Evolutionary conservation across 2,888 invertebrate genomes (phyloP).

Genomic region (Mycalesis mineus): DNA sequence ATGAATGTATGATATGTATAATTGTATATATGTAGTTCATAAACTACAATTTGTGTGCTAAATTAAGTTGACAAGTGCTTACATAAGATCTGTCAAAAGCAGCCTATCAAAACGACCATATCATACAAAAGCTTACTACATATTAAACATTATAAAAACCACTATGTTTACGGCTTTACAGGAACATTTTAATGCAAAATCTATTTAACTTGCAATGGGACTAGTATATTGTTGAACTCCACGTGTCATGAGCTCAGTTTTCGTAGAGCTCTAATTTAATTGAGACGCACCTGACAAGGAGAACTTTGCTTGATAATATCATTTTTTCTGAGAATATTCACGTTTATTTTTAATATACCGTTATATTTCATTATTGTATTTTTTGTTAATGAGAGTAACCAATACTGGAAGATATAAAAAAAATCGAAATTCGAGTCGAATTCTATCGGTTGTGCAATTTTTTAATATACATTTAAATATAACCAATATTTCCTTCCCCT

Average conservation of each 20-base stretch:
- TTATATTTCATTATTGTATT: no score
- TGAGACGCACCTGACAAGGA: constrained; percentile 10
- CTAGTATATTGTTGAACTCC: constrained; percentile 61
- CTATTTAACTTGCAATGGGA: constrained; percentile 75
- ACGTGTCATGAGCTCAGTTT: constrained; percentile 47
- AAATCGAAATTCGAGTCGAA: no score
- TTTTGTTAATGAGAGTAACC: no score
- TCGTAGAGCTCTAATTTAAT: constrained; percentile 46
- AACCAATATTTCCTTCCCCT: no score
- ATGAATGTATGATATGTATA: no score
- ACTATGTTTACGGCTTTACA: constrained; percentile 72
- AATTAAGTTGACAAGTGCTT: no score
- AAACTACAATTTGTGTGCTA: no score
- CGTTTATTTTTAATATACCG: no score
- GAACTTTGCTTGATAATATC: not conserved
- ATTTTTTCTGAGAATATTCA: not conserved
- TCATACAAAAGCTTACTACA: constrained; percentile 55
- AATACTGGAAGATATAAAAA: no score
- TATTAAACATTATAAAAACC: constrained; percentile 61
- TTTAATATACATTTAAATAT: no score
- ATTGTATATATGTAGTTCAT: no score
- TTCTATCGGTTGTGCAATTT: no score
- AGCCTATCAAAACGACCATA: not conserved
- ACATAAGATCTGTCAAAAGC: not conserved
- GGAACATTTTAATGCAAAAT: constrained; percentile 73